Percentiles rank a stretch among this genome's conserved stretches.
Evolutionary conservation across 1,140 invertebrate genomes (phyloP).

Genomic region (Oryzaephilus surinamensis): DNA sequence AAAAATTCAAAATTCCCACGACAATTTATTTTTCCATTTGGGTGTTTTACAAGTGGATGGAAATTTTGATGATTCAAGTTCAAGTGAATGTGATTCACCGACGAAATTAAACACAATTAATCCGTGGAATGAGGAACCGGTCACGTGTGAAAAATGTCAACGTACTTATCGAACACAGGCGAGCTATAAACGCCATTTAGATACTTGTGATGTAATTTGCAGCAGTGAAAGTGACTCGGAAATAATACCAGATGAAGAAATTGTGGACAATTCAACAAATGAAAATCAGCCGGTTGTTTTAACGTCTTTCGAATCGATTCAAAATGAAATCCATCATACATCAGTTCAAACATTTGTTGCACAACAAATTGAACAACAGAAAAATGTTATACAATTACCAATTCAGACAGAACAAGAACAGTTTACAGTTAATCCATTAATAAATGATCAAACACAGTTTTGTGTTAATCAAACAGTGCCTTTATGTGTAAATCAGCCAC

Average conservation of each 20-base stretch:
- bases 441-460: constrained; percentile 13
- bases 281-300: constrained; percentile 29
- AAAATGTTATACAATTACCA: background rate
- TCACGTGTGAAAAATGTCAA: constrained; percentile 78
- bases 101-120: constrained; percentile 14
- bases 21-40: constrained; percentile 30
- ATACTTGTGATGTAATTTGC: constrained; percentile 63
- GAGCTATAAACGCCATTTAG: constrained; percentile 74
- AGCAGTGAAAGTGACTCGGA: constrained; percentile 67
- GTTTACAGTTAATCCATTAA: background rate
- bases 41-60: constrained; percentile 65
- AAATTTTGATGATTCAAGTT: constrained; percentile 50
- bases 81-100: constrained; percentile 37
- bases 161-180: constrained; percentile 79
- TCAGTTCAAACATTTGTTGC: background rate
- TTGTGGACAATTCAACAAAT: constrained; percentile 3
- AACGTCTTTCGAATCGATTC: constrained; percentile 32
- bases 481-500: constrained; percentile 20
- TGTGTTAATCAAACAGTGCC: constrained; percentile 22
- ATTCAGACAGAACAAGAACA: background rate
- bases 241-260: constrained; percentile 22
- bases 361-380: background rate
- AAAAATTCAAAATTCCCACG: constrained; percentile 42
- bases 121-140: constrained; percentile 50
- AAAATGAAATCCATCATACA: constrained; percentile 31